A percentile compares a stretch with the other conserved stretches of the same genome.
phyloP scores from a whole-genome alignment of 1,140 invertebrate genomes.

The Drosophila teissieri region DNA sequence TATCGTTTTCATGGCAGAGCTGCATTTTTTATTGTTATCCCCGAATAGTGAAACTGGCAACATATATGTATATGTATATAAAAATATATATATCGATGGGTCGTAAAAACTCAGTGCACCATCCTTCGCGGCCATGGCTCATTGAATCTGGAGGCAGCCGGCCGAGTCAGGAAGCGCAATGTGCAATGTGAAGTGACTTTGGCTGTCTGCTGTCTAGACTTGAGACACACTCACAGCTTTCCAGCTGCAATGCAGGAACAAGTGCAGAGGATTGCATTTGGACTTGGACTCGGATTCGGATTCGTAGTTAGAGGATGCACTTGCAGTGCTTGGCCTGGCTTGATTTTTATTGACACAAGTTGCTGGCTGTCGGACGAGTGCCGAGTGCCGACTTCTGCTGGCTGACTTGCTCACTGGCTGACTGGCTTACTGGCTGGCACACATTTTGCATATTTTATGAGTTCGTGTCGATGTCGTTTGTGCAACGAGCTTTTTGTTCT shows the following conservation, averaged over 20 bases:
- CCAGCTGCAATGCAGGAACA: conserved; percentile 42
- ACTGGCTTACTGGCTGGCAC: conserved; percentile 53
- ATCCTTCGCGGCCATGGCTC: conserved; percentile 41
- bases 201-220: conserved; percentile 77
- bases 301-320: conserved; percentile 49
- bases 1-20: conserved; percentile 13
- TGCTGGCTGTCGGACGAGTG: conserved; percentile 62
- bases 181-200: conserved; percentile 79
- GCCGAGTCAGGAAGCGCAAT: conserved; percentile 75
- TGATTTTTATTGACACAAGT: conserved; percentile 82
- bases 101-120: conserved; percentile 10
- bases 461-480: conserved; percentile 77
- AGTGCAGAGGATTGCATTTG: conserved; percentile 48
- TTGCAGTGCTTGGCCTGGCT: conserved; percentile 68
- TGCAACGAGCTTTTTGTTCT: conserved; percentile 65
- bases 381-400: conserved; percentile 27
- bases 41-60: too few species aligned
- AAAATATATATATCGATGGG: not conserved
- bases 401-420: conserved; percentile 30
- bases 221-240: conserved; percentile 73
- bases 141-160: conserved; percentile 21
- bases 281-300: conserved; percentile 32
- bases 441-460: conserved; percentile 82
- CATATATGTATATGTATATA: not conserved
- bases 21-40: conserved; percentile 37